phyloP scores from a whole-genome alignment of 2,888 invertebrate genomes.

The Dasysyrphus tricinctus region DNA sequence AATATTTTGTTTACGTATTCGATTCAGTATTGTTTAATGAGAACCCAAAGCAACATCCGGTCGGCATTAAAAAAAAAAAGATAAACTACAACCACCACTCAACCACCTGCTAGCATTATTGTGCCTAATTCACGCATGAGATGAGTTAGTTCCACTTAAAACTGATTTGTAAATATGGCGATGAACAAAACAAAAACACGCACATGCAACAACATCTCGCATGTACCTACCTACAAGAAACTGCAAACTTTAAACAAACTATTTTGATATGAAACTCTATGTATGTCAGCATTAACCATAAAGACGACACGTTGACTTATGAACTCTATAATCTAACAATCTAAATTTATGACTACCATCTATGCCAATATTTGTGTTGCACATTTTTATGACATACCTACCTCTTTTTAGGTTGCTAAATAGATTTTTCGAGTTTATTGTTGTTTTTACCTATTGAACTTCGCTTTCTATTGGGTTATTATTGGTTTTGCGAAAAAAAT shows the following conservation, averaged over 20 bases:
- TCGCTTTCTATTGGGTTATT: background rate
- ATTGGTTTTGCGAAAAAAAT: background rate
- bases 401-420: conserved; percentile 1
- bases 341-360: conserved; percentile 15
- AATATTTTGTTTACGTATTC: background rate
- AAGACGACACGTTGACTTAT: background rate
- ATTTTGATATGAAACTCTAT: background rate
- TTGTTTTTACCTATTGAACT: background rate
- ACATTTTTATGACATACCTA: conserved; percentile 10
- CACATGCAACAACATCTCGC: conserved; percentile 5
- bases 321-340: conserved; percentile 12
- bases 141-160: conserved; percentile 37
- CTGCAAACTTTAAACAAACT: background rate
- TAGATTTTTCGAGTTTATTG: background rate
- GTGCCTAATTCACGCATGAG: conserved; percentile 44
- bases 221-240: background rate
- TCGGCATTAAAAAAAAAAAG: background rate
- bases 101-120: conserved; percentile 8
- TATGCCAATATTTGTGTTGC: conserved; percentile 10
- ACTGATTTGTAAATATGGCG: conserved; percentile 23
- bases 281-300: background rate
- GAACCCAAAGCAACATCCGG: conserved; percentile 10
- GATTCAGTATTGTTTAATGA: background rate
- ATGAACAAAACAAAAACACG: conserved; percentile 6
- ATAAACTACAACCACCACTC: conserved; percentile 1